Evolutionary conservation across 2,888 invertebrate genomes (phyloP).

Genomic region (Notocelia uddmanniana): DNA sequence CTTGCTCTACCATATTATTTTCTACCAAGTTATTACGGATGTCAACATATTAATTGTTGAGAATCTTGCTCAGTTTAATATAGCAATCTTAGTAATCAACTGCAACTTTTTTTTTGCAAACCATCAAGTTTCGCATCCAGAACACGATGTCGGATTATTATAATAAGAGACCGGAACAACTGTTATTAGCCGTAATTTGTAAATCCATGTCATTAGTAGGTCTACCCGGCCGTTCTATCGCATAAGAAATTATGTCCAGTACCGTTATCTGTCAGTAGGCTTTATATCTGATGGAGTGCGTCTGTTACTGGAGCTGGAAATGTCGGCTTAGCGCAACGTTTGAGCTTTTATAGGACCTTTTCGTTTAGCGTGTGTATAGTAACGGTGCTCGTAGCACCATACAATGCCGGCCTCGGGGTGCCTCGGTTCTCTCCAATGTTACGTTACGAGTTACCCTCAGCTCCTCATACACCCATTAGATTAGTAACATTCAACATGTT

Average conservation of each 20-base stretch:
- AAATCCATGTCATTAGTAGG: slow-evolving; percentile 44
- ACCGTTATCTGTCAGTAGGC: slow-evolving; percentile 79
- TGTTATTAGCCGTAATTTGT: slow-evolving; percentile 44
- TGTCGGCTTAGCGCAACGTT: slow-evolving; percentile 29
- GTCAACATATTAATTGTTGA: slow-evolving; percentile 1
- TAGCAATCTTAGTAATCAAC: neutral
- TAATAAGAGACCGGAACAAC: slow-evolving; percentile 20
- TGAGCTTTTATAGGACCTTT: slow-evolving; percentile 29
- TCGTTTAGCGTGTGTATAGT: slow-evolving; percentile 46
- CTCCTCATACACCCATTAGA: slow-evolving; percentile 1
- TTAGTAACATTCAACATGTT: too few species aligned
- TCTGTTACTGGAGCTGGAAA: slow-evolving; percentile 49
- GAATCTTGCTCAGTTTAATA: neutral
- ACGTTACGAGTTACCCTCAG: slow-evolving; percentile 20
- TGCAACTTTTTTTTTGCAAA: neutral
- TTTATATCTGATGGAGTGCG: slow-evolving; percentile 75
- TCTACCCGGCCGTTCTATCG: slow-evolving; percentile 55
- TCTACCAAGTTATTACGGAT: neutral
- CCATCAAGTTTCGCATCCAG: slow-evolving; percentile 2
- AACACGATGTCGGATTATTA: neutral
- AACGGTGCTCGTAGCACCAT: slow-evolving; percentile 63
- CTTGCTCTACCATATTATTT: neutral
- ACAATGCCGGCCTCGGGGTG: slow-evolving; percentile 55
- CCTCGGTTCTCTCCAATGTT: slow-evolving; percentile 27
- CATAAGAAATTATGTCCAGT: slow-evolving; percentile 67